phyloP scores from a whole-genome alignment of 2,797 vertebrate genomes.

The Euthynnus affinis region DNA sequence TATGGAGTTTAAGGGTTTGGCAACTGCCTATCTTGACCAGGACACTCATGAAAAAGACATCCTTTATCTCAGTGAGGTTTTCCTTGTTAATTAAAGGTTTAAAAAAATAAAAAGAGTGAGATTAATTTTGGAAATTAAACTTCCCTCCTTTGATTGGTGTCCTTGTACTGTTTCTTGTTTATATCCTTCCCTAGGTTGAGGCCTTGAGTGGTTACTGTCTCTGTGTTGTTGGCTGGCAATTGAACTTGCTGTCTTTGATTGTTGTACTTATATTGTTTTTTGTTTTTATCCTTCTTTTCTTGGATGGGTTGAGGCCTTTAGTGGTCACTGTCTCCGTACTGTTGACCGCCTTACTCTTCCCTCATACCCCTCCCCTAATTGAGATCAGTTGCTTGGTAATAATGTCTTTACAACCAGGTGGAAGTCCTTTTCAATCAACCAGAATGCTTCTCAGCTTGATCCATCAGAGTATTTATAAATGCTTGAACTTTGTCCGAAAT shows the following conservation, averaged over 20 bases:
- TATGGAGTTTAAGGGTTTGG: not conserved
- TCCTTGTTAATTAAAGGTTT: too few species aligned
- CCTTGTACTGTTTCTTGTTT: not conserved
- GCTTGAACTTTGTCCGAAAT: not conserved
- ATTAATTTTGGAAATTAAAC: not conserved
- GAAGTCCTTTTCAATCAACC: not conserved
- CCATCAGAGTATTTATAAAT: not conserved
- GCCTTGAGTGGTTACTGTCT: not conserved
- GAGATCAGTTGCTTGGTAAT: not conserved
- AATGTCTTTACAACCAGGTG: not conserved
- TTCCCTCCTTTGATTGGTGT: not conserved
- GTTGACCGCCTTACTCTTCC: not conserved
- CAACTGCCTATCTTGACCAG: too few species aligned
- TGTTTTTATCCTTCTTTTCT: not conserved
- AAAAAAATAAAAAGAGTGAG: too few species aligned
- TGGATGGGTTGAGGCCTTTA: not conserved
- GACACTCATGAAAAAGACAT: too few species aligned
- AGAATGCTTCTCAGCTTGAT: not conserved
- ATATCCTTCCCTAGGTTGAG: not conserved
- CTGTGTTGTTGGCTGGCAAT: not conserved
- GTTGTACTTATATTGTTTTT: not conserved
- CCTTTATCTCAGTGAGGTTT: too few species aligned
- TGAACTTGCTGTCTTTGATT: too few species aligned
- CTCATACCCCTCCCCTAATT: not conserved
- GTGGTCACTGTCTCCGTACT: not conserved